phyloP scores from a whole-genome alignment of 2,797 vertebrate genomes.

The Neostethus bicornis region DNA sequence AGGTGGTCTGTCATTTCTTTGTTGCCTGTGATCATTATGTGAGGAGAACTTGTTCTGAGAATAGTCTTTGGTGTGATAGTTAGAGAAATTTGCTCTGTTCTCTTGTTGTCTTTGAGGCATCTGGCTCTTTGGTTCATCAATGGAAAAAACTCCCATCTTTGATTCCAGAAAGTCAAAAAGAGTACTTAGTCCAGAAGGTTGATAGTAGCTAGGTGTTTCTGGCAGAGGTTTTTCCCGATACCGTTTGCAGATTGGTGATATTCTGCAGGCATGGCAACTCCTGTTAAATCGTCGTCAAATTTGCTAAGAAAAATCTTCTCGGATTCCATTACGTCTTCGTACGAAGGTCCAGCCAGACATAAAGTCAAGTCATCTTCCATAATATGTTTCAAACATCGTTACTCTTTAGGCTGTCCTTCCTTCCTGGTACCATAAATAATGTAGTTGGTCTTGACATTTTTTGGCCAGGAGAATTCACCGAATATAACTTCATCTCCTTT shows the following conservation, averaged over 20 bases:
- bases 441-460: slow-evolving; percentile 98
- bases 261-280: too few relatives aligned
- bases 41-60: slow-evolving; percentile 80
- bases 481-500: slow-evolving; percentile 99
- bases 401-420: slow-evolving; percentile 96
- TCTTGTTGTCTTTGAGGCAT: slow-evolving; percentile 79
- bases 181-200: slow-evolving; percentile 96
- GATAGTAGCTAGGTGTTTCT: too few relatives aligned
- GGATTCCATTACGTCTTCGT: too few relatives aligned
- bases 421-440: slow-evolving; percentile 97
- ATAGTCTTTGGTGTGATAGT: slow-evolving; percentile 82
- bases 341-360: too few relatives aligned
- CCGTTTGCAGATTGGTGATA: too few relatives aligned
- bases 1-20: slow-evolving; percentile 91
- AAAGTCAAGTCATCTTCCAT: too few relatives aligned
- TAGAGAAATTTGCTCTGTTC: slow-evolving; percentile 75
- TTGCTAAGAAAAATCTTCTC: too few relatives aligned
- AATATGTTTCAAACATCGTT: too few relatives aligned
- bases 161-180: slow-evolving; percentile 98
- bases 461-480: slow-evolving; percentile 98
- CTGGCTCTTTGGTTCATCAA: slow-evolving; percentile 91
- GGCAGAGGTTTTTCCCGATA: too few relatives aligned
- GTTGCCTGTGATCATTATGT: slow-evolving; percentile 86
- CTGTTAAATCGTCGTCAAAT: too few relatives aligned
- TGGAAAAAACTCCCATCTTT: slow-evolving; percentile 93